Evolutionary conservation across 2,797 vertebrate species (phyloP), one percentile per base, ranked within the genome.

Genomic region (Menidia menidia): DNA sequence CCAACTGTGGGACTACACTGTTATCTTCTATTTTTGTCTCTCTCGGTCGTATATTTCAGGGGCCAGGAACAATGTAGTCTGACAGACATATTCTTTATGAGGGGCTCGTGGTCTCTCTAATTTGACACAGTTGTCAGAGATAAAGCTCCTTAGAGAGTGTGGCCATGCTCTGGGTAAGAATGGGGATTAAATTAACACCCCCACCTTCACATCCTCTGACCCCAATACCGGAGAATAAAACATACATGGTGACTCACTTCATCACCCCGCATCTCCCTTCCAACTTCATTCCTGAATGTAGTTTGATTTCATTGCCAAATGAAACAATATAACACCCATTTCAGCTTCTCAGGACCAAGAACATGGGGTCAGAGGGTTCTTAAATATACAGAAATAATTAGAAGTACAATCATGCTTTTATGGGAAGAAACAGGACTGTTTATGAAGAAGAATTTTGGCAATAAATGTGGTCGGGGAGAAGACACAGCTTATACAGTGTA

Each of bases 51-150:
- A 90, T 91, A 92, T 93, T 92, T 92, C 90, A 86, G 86, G 87
- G 90, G 87, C 88, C 87, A 86, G 87, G 91, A 92, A 92, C 91
- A 93, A 92, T 92, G 91, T 92, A 89, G 84, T 90, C 92, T 92
- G 92, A 93, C 92, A 92, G 92, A 92, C 92, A 93, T 93, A 92
- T 93, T 93, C 91, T 93, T 92, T 93, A 92, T 92, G 91, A 93
- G 92, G 91, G 90, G 89, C 91, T 93, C 88, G 89, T 92, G 92
- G 91, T 92, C 88, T 89, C 92, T 92, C 91, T 93, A 93, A 93
- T 93, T 93, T 93, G 92, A 93, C 92, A 93, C 92, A 93, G 91
- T 93, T 93, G 92, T 93, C 92, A 93, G 92, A 92, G 91, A 93
- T 93, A 93, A 92, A 93, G 91, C 92, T 92, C 92, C 92, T 93